These are phyloP conservation scores for Heliangelus exortis DNA, from an alignment of 2,797 vertebrate genomes.

Conservation along the genomic window DNA sequence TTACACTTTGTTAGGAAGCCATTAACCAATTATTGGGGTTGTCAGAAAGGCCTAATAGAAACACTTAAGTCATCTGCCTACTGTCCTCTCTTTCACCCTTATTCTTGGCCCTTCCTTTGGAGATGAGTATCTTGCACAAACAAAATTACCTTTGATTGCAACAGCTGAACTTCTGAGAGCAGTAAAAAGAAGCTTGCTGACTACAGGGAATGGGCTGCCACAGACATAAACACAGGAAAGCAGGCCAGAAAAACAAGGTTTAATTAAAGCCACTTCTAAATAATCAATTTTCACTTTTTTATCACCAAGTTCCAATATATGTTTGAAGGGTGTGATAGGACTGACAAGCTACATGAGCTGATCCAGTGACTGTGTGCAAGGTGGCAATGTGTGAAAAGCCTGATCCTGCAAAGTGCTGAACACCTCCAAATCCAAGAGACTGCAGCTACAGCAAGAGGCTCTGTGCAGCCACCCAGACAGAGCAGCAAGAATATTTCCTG, in stretches of 20 bases:
- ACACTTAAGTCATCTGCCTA: slow-evolving; percentile 43
- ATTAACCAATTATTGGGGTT: slow-evolving; percentile 51
- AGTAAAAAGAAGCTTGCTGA: slow-evolving; percentile 34
- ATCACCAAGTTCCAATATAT: not conserved
- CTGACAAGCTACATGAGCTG: not conserved
- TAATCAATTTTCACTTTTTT: slow-evolving; percentile 58
- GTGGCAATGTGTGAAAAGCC: not conserved
- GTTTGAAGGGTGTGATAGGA: not conserved
- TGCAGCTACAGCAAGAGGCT: not conserved
- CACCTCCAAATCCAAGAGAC: not conserved
- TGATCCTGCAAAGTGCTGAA: not conserved
- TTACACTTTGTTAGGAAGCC: slow-evolving; percentile 62
- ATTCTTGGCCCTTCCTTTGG: slow-evolving; percentile 60
- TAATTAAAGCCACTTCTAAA: slow-evolving; percentile 65
- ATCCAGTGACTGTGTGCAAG: not conserved
- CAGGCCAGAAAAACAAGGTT: slow-evolving; percentile 74
- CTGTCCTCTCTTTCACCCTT: slow-evolving; percentile 71
- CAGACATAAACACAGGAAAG: slow-evolving; percentile 56
- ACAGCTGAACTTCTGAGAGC: slow-evolving; percentile 31
- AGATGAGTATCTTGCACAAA: slow-evolving; percentile 65
- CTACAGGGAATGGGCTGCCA: slow-evolving; percentile 58
- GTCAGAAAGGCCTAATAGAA: slow-evolving; percentile 46
- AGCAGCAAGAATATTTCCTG: not conserved
- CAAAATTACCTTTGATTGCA: slow-evolving; percentile 68
- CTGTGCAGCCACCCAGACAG: not conserved